Percentiles rank a stretch among this genome's conserved stretches.
phyloP scores from a whole-genome alignment of 2,113 vertebrate species.

The Oryzias javanicus region DNA sequence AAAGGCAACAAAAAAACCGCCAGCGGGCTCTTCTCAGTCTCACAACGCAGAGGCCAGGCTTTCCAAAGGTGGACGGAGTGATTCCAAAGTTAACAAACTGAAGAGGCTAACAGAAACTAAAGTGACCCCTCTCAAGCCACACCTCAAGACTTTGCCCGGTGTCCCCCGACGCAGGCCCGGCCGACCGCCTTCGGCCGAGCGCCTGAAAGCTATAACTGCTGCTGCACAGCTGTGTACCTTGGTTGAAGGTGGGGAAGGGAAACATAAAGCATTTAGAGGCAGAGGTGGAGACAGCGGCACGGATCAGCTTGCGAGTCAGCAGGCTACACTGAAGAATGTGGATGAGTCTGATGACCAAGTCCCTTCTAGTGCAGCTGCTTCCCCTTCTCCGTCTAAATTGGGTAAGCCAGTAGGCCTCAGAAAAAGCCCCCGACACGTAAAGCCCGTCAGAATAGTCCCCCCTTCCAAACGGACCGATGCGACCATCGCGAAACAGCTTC shows the following conservation, averaged over 20 bases:
- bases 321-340: conserved; percentile 48
- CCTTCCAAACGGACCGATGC: conserved; percentile 94
- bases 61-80: conserved; percentile 61
- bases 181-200: conserved; percentile 89
- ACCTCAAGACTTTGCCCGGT: conserved; percentile 87
- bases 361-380: conserved; percentile 63
- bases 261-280: conserved; percentile 84
- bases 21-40: conserved; percentile 64
- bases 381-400: conserved; percentile 78
- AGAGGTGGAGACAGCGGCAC: conserved; percentile 82
- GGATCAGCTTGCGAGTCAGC: conserved; percentile 58
- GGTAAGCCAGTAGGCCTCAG: conserved; percentile 78
- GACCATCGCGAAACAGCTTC: conserved; percentile 92
- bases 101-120: conserved; percentile 91
- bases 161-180: conserved; percentile 85
- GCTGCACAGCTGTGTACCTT: conserved; percentile 68
- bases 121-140: conserved; percentile 89
- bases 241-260: conserved; percentile 74
- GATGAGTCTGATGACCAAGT: conserved; percentile 56
- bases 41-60: conserved; percentile 62
- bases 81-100: conserved; percentile 82
- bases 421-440: conserved; percentile 93
- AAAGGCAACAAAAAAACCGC: conserved; percentile 82
- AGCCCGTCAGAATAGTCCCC: conserved; percentile 92
- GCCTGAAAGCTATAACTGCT: conserved; percentile 82